Evolutionary conservation across 2,888 invertebrate genomes (phyloP).

Genomic region (Aporophyla nigra): DNA sequence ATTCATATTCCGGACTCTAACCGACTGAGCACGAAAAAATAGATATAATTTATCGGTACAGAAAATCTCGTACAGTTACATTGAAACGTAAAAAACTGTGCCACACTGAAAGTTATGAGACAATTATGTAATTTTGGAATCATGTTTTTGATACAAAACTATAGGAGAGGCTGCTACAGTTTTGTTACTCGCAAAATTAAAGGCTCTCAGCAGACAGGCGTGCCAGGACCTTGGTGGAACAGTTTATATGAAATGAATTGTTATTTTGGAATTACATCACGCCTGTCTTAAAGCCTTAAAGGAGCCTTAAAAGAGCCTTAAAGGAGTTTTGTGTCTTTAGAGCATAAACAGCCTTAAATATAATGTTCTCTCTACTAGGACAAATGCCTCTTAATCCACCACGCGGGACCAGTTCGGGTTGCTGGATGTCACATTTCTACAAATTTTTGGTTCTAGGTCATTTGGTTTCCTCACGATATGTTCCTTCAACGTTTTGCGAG

Average conservation of each 20-base stretch:
- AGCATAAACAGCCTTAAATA: no score
- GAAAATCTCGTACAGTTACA: conserved; percentile 52
- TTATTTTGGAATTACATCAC: not conserved
- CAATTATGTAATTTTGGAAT: conserved; percentile 58
- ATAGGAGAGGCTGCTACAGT: conserved; percentile 7
- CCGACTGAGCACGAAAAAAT: conserved; percentile 29
- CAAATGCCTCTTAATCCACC: not conserved
- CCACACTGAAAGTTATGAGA: conserved; percentile 60
- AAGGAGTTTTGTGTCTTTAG: not conserved
- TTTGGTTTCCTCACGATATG: no score
- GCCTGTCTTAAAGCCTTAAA: not conserved
- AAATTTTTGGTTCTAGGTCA: not conserved
- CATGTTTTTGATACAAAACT: conserved; percentile 45
- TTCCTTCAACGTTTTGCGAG: no score
- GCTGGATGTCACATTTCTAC: not conserved
- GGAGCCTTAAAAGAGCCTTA: not conserved
- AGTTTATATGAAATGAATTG: not conserved
- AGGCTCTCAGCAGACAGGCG: not conserved
- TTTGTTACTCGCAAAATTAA: not conserved
- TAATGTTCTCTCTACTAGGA: no score
- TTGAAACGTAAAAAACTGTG: conserved; percentile 53
- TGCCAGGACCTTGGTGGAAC: not conserved
- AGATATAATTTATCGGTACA: conserved; percentile 50
- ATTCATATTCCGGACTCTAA: conserved; percentile 3
- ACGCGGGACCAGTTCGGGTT: not conserved